A percentile compares a stretch with the other conserved stretches of the same genome.
Evolutionary conservation across 2,888 invertebrate genomes (phyloP).

Genomic region (Dynastes grantii): DNA sequence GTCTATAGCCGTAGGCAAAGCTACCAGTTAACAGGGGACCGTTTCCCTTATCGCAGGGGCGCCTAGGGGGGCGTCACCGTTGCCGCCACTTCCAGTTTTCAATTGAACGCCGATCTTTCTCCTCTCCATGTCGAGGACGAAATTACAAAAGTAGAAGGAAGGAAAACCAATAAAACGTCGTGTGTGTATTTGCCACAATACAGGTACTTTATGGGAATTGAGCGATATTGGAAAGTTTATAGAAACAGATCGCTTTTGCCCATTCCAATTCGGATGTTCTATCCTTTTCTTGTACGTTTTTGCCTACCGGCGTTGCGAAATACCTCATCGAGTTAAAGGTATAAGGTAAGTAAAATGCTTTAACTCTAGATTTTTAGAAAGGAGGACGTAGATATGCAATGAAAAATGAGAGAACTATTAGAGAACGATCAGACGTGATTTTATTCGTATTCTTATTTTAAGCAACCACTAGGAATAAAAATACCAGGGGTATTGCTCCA

Average conservation of each 20-base stretch:
- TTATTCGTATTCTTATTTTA: too few species aligned
- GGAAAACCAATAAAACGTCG: conserved; percentile 50
- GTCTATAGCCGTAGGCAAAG: conserved; percentile 35
- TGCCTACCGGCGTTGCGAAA: neutral
- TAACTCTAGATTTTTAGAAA: too few species aligned
- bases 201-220: conserved; percentile 48
- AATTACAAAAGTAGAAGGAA: conserved; percentile 48
- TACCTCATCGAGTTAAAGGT: neutral
- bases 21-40: conserved; percentile 49
- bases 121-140: conserved; percentile 32
- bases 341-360: too few species aligned
- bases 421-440: too few species aligned
- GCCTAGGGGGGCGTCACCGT: conserved; percentile 44
- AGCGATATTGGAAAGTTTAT: conserved; percentile 47
- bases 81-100: conserved; percentile 51
- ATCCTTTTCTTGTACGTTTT: neutral
- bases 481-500: too few species aligned
- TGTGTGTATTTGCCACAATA: conserved; percentile 47
- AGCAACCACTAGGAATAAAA: too few species aligned
- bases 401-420: too few species aligned
- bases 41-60: conserved; percentile 19
- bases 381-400: too few species aligned
- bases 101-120: conserved; percentile 50
- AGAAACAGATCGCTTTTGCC: conserved; percentile 31
- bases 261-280: neutral